These are phyloP conservation scores for Thymelicus acteon DNA, from an alignment of 2,888 invertebrate species.

Conservation along the genomic window DNA sequence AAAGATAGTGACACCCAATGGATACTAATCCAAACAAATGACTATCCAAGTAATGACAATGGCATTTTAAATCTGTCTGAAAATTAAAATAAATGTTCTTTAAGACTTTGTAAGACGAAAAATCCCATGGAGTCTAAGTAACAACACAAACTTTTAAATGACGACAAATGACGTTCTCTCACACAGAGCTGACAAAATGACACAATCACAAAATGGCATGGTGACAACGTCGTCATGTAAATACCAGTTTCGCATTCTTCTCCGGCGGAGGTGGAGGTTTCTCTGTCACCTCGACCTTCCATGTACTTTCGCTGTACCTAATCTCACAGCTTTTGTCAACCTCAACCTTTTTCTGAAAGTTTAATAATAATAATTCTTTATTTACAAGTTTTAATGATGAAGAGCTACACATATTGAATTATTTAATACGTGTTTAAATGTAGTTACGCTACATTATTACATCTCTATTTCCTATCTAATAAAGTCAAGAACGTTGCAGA, in stretches of 20 bases:
- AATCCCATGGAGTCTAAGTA: background rate
- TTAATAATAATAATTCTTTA: background rate
- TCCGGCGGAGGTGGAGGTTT: constrained; percentile 29
- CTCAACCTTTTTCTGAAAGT: constrained; percentile 35
- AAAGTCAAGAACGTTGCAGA: no score
- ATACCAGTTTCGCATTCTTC: constrained; percentile 28
- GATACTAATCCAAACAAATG: background rate
- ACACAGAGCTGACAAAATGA: constrained; percentile 6
- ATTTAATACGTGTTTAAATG: no score
- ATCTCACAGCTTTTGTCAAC: constrained; percentile 31
- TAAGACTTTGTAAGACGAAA: background rate
- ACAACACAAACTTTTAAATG: background rate
- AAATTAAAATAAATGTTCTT: background rate
- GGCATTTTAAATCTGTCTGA: background rate
- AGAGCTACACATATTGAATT: background rate
- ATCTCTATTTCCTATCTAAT: no score
- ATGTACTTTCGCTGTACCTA: constrained; percentile 30
- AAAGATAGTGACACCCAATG: background rate
- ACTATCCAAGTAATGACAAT: background rate
- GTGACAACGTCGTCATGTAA: constrained; percentile 9
- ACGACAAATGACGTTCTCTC: background rate
- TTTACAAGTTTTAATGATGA: background rate
- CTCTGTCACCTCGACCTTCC: constrained; percentile 34
- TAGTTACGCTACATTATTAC: no score
- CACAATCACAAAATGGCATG: constrained; percentile 7